A percentile compares a stretch with the other conserved stretches of the same genome.
phyloP scores from a whole-genome alignment of 2,797 vertebrate species.

The Darevskia nairensis region DNA sequence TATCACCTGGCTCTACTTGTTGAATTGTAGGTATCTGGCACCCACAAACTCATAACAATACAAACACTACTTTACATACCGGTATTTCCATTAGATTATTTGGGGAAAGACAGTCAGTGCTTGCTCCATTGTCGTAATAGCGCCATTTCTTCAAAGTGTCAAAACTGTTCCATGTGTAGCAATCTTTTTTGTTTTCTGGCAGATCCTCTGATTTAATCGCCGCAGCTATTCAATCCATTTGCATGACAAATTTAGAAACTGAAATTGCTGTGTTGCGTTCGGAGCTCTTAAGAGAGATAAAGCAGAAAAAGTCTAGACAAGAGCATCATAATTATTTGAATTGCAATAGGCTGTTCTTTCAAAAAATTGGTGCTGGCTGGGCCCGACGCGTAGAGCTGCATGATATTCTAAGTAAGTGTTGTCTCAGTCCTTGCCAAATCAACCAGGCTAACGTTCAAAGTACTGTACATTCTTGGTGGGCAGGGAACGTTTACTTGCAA shows the following conservation, averaged over 20 bases:
- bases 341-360: not conserved
- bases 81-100: not conserved
- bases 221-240: not conserved
- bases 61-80: not conserved
- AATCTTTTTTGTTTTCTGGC: not conserved
- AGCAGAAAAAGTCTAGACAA: not conserved
- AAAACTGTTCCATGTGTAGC: not conserved
- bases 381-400: conserved; percentile 1
- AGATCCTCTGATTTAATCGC: not conserved
- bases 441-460: not conserved
- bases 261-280: not conserved
- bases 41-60: not conserved
- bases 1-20: no score
- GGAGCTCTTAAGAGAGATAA: not conserved
- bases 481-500: not conserved
- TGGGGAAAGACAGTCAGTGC: not conserved
- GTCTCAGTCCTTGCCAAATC: not conserved
- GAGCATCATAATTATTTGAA: not conserved
- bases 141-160: not conserved
- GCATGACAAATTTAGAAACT: not conserved
- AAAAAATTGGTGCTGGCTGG: not conserved
- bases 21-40: no score
- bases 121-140: not conserved
- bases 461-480: fast-evolving
- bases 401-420: not conserved